Evolutionary conservation across 2,888 invertebrate species (phyloP).

Genomic region (Dione vanillae): DNA sequence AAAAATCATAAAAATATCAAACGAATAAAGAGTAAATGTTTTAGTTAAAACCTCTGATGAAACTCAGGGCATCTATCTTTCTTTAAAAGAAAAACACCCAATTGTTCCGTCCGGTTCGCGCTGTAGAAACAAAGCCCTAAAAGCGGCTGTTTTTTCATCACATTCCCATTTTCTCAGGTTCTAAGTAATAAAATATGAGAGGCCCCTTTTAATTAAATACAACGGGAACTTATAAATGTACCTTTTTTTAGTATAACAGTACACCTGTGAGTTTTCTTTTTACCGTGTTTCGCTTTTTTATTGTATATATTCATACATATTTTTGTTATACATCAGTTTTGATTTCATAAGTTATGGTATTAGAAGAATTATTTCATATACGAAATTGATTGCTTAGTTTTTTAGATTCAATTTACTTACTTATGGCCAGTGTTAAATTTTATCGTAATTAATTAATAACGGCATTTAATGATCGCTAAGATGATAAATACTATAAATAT

Average conservation of each 20-base stretch:
- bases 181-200: conserved; percentile 45
- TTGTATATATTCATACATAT: background rate
- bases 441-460: too few species aligned
- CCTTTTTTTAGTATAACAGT: conserved; percentile 1
- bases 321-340: background rate
- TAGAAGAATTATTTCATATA: too few species aligned
- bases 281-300: background rate
- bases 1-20: conserved; percentile 22
- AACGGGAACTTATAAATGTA: conserved; percentile 7
- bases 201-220: conserved; percentile 14
- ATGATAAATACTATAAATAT: too few species aligned
- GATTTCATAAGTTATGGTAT: background rate
- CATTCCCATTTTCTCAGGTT: conserved; percentile 52
- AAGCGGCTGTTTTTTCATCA: conserved; percentile 59
- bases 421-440: too few species aligned
- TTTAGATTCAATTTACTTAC: too few species aligned
- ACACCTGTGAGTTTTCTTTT: background rate
- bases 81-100: conserved; percentile 57
- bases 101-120: conserved; percentile 60
- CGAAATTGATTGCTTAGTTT: too few species aligned
- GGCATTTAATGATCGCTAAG: too few species aligned
- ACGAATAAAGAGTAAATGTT: conserved; percentile 37
- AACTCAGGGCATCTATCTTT: conserved; percentile 42
- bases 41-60: conserved; percentile 41
- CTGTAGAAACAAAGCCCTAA: conserved; percentile 58